Conservation (phyloP, 2,888 invertebrate species). For the Lypha dubia region DNA sequence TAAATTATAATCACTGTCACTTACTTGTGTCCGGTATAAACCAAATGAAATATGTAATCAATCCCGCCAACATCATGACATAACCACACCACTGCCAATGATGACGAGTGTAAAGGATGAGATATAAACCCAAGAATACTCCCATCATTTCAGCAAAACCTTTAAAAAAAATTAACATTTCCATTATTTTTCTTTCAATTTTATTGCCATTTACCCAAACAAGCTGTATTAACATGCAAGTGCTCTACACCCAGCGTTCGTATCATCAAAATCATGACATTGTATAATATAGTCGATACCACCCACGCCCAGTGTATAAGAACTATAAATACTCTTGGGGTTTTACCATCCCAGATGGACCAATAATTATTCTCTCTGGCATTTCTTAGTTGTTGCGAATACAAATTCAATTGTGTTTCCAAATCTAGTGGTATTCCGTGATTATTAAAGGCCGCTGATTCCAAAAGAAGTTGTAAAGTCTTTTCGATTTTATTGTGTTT, state of each 20-base stretch:
- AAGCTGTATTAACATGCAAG: conserved; percentile 82
- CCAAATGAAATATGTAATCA: conserved; percentile 80
- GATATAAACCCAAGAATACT: conserved; percentile 80
- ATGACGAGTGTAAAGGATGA: conserved; percentile 81
- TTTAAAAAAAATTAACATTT: conserved; percentile 45
- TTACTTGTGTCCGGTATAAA: conserved; percentile 79
- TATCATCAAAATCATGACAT: conserved; percentile 83
- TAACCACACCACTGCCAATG: conserved; percentile 82
- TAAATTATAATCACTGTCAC: conserved; percentile 16
- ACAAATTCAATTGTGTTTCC: conserved; percentile 78
- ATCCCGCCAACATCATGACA: conserved; percentile 78
- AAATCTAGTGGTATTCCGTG: conserved; percentile 81
- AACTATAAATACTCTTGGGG: conserved; percentile 77
- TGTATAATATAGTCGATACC: conserved; percentile 80
- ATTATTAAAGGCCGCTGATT: conserved; percentile 82
- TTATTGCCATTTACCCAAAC: conserved; percentile 77
- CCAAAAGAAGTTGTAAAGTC: conserved; percentile 79
- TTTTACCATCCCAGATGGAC: conserved; percentile 82
- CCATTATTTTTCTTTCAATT: background rate
- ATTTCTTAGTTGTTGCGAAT: conserved; percentile 75
- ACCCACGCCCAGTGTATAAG: conserved; percentile 81
- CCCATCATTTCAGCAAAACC: conserved; percentile 83
- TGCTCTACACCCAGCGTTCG: conserved; percentile 82
- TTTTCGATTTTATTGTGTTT: conserved; percentile 79
- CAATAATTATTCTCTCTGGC: conserved; percentile 75